Conservation (phyloP, 2,888 invertebrate genomes). For the Pterostichus madidus region DNA sequence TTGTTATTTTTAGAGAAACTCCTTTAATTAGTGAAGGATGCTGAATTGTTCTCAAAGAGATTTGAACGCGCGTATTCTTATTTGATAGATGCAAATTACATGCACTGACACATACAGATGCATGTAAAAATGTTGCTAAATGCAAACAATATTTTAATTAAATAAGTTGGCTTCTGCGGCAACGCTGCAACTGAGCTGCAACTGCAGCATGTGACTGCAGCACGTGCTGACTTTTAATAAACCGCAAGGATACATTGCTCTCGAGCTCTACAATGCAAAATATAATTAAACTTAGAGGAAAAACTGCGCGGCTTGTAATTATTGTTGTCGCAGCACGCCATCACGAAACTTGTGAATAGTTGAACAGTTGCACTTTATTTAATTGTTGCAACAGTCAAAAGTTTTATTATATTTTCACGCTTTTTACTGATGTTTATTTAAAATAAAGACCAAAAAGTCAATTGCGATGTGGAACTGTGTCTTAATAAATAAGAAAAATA, state of each 20-base stretch:
- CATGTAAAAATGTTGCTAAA: too few relatives aligned
- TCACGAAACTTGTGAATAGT: too few relatives aligned
- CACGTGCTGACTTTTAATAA: constrained; percentile 9
- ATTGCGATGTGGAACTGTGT: too few relatives aligned
- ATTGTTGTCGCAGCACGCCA: not conserved
- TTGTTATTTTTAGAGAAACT: too few relatives aligned
- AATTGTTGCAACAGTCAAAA: not conserved
- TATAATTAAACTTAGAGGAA: constrained; percentile 2
- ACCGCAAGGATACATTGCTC: constrained; percentile 1
- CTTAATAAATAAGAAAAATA: too few relatives aligned
- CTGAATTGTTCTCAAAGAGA: too few relatives aligned
- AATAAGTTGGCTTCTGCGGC: too few relatives aligned
- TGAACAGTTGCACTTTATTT: not conserved
- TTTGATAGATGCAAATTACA: not conserved
- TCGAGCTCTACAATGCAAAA: not conserved
- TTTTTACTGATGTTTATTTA: too few relatives aligned
- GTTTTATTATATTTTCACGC: not conserved
- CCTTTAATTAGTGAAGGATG: too few relatives aligned
- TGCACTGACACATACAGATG: not conserved
- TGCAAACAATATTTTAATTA: too few relatives aligned
- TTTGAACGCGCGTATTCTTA: too few relatives aligned
- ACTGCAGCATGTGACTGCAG: not conserved
- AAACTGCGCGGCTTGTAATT: not conserved
- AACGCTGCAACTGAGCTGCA: not conserved
- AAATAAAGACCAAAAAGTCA: too few relatives aligned